Conservation (phyloP, 2,888 invertebrate genomes). For the Tachystola acroxantha region DNA sequence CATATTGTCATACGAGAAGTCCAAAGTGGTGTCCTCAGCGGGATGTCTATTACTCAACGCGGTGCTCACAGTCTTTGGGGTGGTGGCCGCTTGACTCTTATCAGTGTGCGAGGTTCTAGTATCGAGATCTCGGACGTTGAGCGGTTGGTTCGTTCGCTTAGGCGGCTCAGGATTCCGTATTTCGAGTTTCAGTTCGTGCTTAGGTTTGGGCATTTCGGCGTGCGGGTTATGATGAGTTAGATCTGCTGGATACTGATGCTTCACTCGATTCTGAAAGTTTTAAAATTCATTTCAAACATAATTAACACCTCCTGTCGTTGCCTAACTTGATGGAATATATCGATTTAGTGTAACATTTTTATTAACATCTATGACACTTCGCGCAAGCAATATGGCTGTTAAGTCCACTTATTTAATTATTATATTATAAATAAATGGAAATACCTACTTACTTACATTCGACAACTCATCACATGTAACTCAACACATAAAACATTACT, state of each 20-base stretch:
- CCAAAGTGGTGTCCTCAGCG: constrained; percentile 86
- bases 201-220: constrained; percentile 62
- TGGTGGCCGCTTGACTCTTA: constrained; percentile 77
- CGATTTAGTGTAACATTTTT: no score
- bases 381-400: no score
- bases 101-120: constrained; percentile 60
- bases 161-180: constrained; percentile 62
- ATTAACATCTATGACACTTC: no score
- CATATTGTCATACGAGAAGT: constrained; percentile 89
- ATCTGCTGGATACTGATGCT: constrained; percentile 56
- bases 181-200: constrained; percentile 60
- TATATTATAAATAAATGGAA: no score
- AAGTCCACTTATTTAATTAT: no score
- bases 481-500: no score
- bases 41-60: constrained; percentile 84
- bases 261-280: constrained; percentile 64
- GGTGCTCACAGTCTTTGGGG: constrained; percentile 83
- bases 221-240: constrained; percentile 70
- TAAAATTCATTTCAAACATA: no score
- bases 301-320: no score
- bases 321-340: no score
- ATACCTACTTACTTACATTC: no score
- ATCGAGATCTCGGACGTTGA: constrained; percentile 58
- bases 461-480: no score
- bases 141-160: constrained; percentile 49